Base-by-base conservation (phyloP, 2,113 vertebrate species). In the Motacilla alba region DNA sequence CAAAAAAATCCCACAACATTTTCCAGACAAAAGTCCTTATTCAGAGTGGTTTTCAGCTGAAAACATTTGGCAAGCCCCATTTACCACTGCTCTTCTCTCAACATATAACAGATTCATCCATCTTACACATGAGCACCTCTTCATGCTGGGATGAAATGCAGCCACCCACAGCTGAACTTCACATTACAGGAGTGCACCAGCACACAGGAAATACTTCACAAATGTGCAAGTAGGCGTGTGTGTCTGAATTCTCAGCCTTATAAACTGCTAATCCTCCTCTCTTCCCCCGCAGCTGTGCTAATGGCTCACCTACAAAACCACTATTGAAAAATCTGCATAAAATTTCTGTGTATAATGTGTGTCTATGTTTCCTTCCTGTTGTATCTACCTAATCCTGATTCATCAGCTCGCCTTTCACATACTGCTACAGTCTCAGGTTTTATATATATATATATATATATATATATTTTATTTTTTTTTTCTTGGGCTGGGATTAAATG, bases 161-260 rank as follows among this genome's bases (percentile, higher is more conserved):
- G 55, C 58, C 53, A 60, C 58, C 68, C 41, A 13, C 44, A 67
- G 28, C 7, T 46, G 75, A 68, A 30, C 8, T 9, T 37, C 62
- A 26, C 50, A 33, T 56, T 28, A 18, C 16, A 28, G 12, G 37
- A 85, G 24, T 11, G 24, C 62, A 37, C 28, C 31, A 58, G 53
- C n/a, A 50, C 43, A 7, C 0, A 33, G 47, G 63, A 89, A 84
- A 70, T 3, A 22, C 13, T 22, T 37, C 17, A 44, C 39, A 79
- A 83, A 76, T 27, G 31, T 0, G 2, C 30, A 56, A 60, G 37
- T 11, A 41, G 52, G 59, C 0, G 1, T 13, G 44, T 0, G 0
- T 49, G 15, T 75, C 64, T 66, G 28, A 82, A 58, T 44, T 22
- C n/a, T 75, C 53, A 46, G 28, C 23, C 10, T 35, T 50, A 69